Base-by-base conservation (phyloP, 2,888 invertebrate genomes). In the Clusia tigrina region DNA sequence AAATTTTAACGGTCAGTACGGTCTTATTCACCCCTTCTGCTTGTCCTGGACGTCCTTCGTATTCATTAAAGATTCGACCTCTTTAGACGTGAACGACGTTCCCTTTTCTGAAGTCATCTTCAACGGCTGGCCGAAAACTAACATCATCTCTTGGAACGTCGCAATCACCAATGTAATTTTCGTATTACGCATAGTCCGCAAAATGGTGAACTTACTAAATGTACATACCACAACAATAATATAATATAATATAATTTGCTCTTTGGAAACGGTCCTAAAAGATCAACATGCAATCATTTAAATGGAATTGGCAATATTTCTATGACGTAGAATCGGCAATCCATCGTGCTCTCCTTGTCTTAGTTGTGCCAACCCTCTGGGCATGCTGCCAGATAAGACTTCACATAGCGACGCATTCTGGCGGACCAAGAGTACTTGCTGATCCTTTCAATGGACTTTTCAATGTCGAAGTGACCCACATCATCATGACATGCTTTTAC, bases 401-500 rank as follows among this genome's bases (percentile, higher is more conserved):
- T 24, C 2, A 54, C 54, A n/a, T 54, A 54, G 1, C 54, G 26
- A 5, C 37, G 15, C 37, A 32, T 18, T 38, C 17, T 3, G 26
- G 37, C 18, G 15, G 15, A 55, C 32, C 38, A 20, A 17, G 20
- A 54, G n/a, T 24, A 23, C 26, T 2, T 63, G 63, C n/a, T n/a
- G n/a, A n/a, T n/a, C n/a, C n/a, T n/a, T 6, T 67, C 48, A 1
- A 71, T n/a, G 1, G 74, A 72, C 55, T 72, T 73, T 17, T 70
- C 67, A 0, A 67, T 2, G 6, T 64, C 60, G 42, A 69, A 73
- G 32, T 75, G 74, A 2, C 69, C 72, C 3, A 65, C 57, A 9
- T 73, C 68, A 37, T 74, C 71, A 26, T 73, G 73, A 67, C 74
- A 79, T 46, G 57, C 76, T 64, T 18, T 26, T 2, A 22, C 22